These are phyloP conservation scores for Aromia moschata DNA, from an alignment of 2,888 invertebrate species.

Conservation along the genomic window DNA sequence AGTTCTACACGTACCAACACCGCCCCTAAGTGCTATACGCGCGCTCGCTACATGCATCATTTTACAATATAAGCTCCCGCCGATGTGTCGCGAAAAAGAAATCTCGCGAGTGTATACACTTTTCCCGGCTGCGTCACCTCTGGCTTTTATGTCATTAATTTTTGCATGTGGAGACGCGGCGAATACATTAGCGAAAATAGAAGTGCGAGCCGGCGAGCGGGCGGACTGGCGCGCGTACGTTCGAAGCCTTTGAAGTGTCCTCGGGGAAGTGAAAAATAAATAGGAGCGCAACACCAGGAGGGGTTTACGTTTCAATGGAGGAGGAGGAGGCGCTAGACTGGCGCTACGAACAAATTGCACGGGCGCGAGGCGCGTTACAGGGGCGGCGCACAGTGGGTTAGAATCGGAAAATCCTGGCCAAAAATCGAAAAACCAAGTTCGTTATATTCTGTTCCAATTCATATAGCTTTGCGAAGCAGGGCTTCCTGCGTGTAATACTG, in stretches of 20 bases:
- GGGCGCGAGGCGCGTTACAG: slow-evolving; percentile 4
- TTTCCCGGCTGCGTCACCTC: slow-evolving; percentile 16
- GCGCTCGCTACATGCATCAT: no score
- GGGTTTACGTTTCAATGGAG: slow-evolving; percentile 18
- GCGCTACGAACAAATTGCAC: slow-evolving; percentile 17
- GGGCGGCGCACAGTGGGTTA: no score
- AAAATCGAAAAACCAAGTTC: no score
- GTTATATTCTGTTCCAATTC: no score
- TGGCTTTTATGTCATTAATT: slow-evolving; percentile 28
- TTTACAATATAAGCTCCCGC: no score
- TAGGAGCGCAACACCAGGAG: slow-evolving; percentile 5
- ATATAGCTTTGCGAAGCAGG: no score
- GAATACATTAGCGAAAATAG: slow-evolving; percentile 28
- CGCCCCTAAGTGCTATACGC: no score
- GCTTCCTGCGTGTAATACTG: no score
- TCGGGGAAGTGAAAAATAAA: slow-evolving; percentile 25
- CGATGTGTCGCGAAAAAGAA: neutral
- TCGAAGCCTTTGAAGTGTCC: slow-evolving; percentile 9
- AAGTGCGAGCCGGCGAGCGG: slow-evolving; percentile 7
- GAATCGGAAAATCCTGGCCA: no score
- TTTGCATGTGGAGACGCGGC: slow-evolving; percentile 23
- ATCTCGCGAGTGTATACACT: neutral
- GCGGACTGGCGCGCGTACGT: slow-evolving; percentile 11
- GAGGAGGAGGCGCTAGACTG: no score
- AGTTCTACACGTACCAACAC: no score